Evolutionary conservation across 2,888 invertebrate genomes (phyloP), one percentile per base, ranked within the genome.

Genomic region (Homarus gammarus): DNA sequence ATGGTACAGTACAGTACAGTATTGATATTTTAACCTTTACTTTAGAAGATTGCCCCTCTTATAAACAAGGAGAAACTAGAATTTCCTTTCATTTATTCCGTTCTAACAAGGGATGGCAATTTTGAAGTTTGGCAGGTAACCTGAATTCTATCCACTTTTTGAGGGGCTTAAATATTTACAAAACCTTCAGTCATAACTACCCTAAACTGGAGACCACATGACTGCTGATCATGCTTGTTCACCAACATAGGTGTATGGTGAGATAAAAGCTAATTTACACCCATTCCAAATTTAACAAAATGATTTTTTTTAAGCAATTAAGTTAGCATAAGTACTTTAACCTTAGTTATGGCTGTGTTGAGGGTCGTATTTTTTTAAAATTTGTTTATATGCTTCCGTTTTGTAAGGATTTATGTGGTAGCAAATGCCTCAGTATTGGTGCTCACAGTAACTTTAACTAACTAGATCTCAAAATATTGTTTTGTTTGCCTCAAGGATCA

Each of bases 401-500:
- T 40, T 82, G 38, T 81, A 64, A 64, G 68, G 64, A 68, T 73
- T 36, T 51, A 40, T 75, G 75, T 75, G 56, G 78, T 56, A 38
- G 78, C 51, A 49, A 31, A 56, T 49, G 84, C 84, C 73, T 84
- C 61, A 44, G 27, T 38, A 40, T 72, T 84, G 84, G 84, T 84
- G 84, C 84, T 84, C 84, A 84, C 64, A 51, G 22, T 84, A 84
- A 72, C 73, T 56, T 8, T 75, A 51, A 75, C 84, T 84, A 84
- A 84, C 73, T 84, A 73, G 84, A 84, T 84, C 84, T 84, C 84
- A 84, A 75, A 56, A 72, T 51, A 73, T 38, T 40, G 51, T 73
- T 84, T 56, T 84, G 56, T 84, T 81, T 81, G 56, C 78, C n/a
- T 78, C 31, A 27, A 78, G 33, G 78, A 56, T 36, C 33, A 51